Conservation (phyloP, 1,140 invertebrate genomes). For the Meteorus sp. region DNA sequence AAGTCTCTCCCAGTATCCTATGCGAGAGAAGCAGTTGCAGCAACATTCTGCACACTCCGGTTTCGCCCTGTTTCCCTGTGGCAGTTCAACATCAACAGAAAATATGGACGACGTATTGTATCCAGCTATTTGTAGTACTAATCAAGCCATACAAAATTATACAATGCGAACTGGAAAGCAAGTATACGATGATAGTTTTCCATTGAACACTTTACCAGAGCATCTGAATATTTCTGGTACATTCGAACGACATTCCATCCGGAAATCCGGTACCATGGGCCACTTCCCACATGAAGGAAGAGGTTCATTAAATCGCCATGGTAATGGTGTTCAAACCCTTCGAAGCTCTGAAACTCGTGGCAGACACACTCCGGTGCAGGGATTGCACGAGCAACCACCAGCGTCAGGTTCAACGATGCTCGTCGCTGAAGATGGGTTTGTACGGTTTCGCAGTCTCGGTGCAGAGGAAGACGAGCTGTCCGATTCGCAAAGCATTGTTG, state of each 20-base stretch:
- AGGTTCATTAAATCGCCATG: constrained; percentile 57
- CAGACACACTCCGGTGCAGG: constrained; percentile 43
- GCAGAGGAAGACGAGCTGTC: constrained; percentile 54
- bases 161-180: constrained; percentile 76
- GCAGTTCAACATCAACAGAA: constrained; percentile 74
- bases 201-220: constrained; percentile 63
- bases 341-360: constrained; percentile 41
- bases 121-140: constrained; percentile 81
- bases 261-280: constrained; percentile 58
- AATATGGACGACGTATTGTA: constrained; percentile 66
- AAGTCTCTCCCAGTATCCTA: constrained; percentile 62
- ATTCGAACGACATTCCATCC: constrained; percentile 56
- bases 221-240: constrained; percentile 59
- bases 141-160: constrained; percentile 82
- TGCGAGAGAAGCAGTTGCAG: constrained; percentile 58
- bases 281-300: constrained; percentile 54
- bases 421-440: constrained; percentile 82
- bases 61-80: constrained; percentile 76
- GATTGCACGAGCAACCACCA: constrained; percentile 44
- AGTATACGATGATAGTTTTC: constrained; percentile 70
- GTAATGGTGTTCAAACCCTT: constrained; percentile 48
- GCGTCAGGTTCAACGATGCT: constrained; percentile 67
- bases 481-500: constrained; percentile 49
- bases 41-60: constrained; percentile 63
- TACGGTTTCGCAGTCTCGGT: constrained; percentile 74